Conservation (phyloP, 2,888 invertebrate genomes). For the Xylota sylvarum region DNA sequence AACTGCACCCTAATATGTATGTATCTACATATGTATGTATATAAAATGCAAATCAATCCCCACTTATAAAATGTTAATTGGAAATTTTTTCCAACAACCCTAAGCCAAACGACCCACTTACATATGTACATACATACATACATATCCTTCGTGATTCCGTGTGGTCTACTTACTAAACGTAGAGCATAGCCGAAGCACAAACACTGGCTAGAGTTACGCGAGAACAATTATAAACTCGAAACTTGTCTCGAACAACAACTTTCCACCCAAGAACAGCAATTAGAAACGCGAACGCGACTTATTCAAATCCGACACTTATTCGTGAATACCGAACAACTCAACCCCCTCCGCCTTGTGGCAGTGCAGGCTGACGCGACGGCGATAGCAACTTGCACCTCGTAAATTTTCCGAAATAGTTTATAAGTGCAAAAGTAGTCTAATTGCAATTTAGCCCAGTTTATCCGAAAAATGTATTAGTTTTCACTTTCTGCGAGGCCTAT, state of each 20-base stretch:
- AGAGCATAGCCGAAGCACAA: slow-evolving; percentile 31
- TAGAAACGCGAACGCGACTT: slow-evolving; percentile 72
- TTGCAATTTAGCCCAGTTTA: slow-evolving; percentile 65
- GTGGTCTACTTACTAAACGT: slow-evolving; percentile 37
- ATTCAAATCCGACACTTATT: slow-evolving; percentile 70
- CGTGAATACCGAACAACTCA: slow-evolving; percentile 12
- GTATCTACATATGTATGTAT: background rate
- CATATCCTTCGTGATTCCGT: slow-evolving; percentile 64
- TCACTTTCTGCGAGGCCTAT: slow-evolving; percentile 17
- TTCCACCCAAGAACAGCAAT: slow-evolving; percentile 73
- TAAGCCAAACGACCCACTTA: slow-evolving; percentile 46
- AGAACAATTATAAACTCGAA: slow-evolving; percentile 74
- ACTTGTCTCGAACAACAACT: slow-evolving; percentile 72
- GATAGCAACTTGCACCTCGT: too few relatives aligned
- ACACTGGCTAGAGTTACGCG: slow-evolving; percentile 26
- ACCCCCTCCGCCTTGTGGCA: background rate
- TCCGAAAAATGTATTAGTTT: slow-evolving; percentile 48
- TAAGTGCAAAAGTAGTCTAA: slow-evolving; percentile 69
- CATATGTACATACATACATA: background rate
- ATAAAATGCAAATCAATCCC: slow-evolving; percentile 69
- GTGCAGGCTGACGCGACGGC: background rate
- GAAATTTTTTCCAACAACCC: slow-evolving; percentile 44
- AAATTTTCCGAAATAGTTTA: slow-evolving; percentile 58
- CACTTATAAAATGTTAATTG: slow-evolving; percentile 73
- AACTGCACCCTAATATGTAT: background rate